A percentile compares a stretch with the other conserved stretches of the same genome.
Conservation (phyloP, 1,140 invertebrate genomes). For the Paramacrobiotus metropolitanus region DNA sequence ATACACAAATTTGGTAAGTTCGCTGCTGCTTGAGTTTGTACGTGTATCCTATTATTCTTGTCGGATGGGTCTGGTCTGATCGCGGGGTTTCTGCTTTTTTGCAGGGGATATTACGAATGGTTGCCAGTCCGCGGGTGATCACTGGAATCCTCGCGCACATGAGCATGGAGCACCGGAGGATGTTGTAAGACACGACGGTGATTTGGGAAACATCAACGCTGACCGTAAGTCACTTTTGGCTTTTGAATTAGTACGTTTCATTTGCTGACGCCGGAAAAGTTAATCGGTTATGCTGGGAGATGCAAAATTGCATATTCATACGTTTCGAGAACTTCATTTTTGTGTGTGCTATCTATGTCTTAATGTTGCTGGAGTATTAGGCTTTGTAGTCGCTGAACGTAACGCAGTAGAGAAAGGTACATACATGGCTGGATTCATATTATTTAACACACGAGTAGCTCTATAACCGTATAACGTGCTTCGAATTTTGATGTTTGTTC, state of each 20-base stretch:
- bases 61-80: too few species aligned
- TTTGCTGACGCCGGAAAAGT: too few species aligned
- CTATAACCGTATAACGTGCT: too few species aligned
- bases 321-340: background rate
- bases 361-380: too few species aligned
- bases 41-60: background rate
- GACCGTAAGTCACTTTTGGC: conserved; percentile 7
- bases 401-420: too few species aligned
- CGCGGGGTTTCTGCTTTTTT: background rate
- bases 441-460: too few species aligned
- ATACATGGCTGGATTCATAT: too few species aligned
- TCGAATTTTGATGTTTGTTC: too few species aligned
- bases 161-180: background rate
- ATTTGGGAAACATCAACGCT: conserved; percentile 22
- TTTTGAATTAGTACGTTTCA: too few species aligned
- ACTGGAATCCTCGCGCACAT: conserved; percentile 8
- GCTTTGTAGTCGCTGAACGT: too few species aligned
- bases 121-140: conserved; percentile 7
- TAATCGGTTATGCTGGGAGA: too few species aligned
- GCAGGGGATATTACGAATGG: conserved; percentile 6
- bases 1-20: conserved; percentile 3
- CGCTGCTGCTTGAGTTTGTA: background rate
- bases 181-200: conserved; percentile 20
- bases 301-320: background rate
- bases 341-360: too few species aligned